Evolutionary conservation across 2,797 vertebrate genomes (phyloP), one percentile per base, ranked within the genome.

Genomic region (Coracias cyanogaster): DNA sequence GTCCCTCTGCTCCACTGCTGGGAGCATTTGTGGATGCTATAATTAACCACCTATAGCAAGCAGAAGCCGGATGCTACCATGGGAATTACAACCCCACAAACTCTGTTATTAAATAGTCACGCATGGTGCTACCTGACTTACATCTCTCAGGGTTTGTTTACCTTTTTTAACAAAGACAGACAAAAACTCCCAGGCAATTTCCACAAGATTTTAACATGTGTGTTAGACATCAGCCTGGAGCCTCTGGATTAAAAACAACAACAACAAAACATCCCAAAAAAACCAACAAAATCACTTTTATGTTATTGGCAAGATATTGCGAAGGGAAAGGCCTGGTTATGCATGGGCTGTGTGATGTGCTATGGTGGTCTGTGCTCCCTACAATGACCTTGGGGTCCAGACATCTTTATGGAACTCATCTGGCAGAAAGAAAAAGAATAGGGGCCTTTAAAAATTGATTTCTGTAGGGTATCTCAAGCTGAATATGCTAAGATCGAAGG

Each of bases 11-110:
- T 81, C 54, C 70, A 58, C 91, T 93, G 86, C 77, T 58, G 55
- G 58, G 82, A 95, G 85, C 24, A 2, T 19, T 37, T 60, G 64
- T 21, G 41, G 61, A 67, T 83, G 48, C 73, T 84, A 92, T 93
- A 95, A 96, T 96, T 96, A 97, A 82, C 65, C 70, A 55, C 55
- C 54, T 48, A 64, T 3, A 73, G 49, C 87, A 82, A 74, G 73
- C 29, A 94, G 71, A 90, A 96, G 41, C 58, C 3, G 5, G 52
- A 70, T 6, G 3, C n/a, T 83, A 54, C 39, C 61, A 81, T 3
- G 20, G 82, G 94, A 96, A 96, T 94, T 46, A 85, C 29, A 90
- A 29, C 35, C n/a, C 93, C 82, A 87, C 35, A 88, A 82, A 79
- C 57, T 49, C 18, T 76, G 19, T 80, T 82, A 85, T 70, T 73